Conservation (phyloP, 1,140 invertebrate genomes). For the Drosophila lowei region DNA sequence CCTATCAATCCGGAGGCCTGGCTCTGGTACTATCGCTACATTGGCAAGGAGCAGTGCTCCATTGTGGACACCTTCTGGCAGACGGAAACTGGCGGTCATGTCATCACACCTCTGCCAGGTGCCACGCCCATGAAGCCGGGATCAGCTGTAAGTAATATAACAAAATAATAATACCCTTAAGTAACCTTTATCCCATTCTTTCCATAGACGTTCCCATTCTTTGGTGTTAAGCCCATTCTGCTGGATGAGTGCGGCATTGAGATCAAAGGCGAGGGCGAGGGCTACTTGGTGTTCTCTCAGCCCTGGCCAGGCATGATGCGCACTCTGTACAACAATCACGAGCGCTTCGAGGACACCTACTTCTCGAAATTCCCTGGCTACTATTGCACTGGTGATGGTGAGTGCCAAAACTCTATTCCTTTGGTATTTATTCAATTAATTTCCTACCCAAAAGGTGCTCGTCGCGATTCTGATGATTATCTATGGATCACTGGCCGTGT, state of each 20-base stretch:
- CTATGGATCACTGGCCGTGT: slow-evolving; percentile 98
- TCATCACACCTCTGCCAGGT: slow-evolving; percentile 96
- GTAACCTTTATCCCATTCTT: background rate
- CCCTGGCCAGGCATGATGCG: slow-evolving; percentile 99
- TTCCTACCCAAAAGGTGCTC: slow-evolving; percentile 85
- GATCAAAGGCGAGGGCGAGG: slow-evolving; percentile 94
- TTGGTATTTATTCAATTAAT: background rate
- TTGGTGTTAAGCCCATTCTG: slow-evolving; percentile 95
- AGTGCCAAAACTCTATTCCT: slow-evolving; percentile 53
- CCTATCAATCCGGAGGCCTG: slow-evolving; percentile 99
- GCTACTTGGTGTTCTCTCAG: slow-evolving; percentile 95
- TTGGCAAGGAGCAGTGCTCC: slow-evolving; percentile 92
- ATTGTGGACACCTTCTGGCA: slow-evolving; percentile 99
- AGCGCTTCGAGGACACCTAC: slow-evolving; percentile 96
- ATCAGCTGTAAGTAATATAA: slow-evolving; percentile 91
- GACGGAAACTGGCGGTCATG: slow-evolving; percentile 98
- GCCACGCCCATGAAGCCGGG: slow-evolving; percentile 98
- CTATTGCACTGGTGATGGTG: slow-evolving; percentile 99
- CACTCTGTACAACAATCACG: slow-evolving; percentile 95
- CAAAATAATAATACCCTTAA: background rate
- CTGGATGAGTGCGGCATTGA: slow-evolving; percentile 94
- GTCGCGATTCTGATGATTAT: slow-evolving; percentile 96
- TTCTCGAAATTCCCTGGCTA: slow-evolving; percentile 98
- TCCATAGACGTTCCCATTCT: slow-evolving; percentile 96
- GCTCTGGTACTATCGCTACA: slow-evolving; percentile 96